phyloP scores from a whole-genome alignment of 2,797 vertebrate species.

The Netta rufina region DNA sequence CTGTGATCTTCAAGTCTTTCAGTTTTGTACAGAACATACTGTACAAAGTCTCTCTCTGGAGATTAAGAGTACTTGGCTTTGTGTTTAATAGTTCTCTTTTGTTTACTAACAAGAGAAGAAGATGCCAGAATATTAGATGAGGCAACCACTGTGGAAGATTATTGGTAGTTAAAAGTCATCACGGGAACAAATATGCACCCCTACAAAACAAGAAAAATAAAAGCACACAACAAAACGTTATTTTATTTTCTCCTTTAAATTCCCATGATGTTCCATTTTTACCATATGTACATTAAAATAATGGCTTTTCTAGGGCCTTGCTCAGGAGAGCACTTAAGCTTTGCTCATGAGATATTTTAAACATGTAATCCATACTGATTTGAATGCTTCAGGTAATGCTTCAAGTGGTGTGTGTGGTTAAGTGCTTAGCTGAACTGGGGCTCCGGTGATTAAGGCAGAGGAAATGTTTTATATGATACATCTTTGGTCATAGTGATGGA shows the following conservation, averaged over 20 bases:
- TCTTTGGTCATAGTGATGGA: neutral
- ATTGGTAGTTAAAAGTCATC: neutral
- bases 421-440: neutral
- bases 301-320: neutral
- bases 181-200: neutral
- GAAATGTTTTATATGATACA: neutral
- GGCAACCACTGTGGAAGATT: neutral
- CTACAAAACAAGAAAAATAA: conserved; percentile 20
- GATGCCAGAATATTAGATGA: conserved; percentile 6
- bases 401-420: neutral
- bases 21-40: conserved; percentile 97
- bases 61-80: conserved; percentile 9
- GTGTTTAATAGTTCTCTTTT: neutral
- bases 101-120: conserved; percentile 24
- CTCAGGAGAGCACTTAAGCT: neutral
- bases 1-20: conserved; percentile 94
- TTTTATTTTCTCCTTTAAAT: neutral
- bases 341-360: neutral
- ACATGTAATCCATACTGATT: neutral
- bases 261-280: neutral
- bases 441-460: neutral
- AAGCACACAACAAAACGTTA: neutral
- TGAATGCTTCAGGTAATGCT: neutral
- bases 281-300: neutral
- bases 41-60: neutral